Evolutionary conservation across 2,113 vertebrate species (phyloP).

Genomic region (Urocitellus parryii): DNA sequence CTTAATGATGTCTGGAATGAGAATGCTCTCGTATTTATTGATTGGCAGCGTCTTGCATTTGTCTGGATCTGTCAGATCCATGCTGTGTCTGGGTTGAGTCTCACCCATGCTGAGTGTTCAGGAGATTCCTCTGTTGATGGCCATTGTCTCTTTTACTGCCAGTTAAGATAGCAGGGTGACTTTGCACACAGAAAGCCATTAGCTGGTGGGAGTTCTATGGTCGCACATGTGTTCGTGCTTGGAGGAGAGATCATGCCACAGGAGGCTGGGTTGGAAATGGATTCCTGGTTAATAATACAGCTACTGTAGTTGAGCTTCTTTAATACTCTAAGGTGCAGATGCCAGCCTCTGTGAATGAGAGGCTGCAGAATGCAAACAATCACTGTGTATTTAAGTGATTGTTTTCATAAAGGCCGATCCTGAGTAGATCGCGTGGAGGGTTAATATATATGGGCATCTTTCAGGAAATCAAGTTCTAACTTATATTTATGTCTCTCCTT

Average conservation of each 20-base stretch:
- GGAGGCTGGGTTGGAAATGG: neutral
- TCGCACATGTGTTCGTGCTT: neutral
- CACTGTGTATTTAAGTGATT: neutral
- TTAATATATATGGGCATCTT: neutral
- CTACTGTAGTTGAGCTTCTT: neutral
- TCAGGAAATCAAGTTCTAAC: neutral
- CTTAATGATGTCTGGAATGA: neutral
- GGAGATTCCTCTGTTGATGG: too few relatives aligned
- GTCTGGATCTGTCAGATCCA: accelerated
- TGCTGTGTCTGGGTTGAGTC: too few relatives aligned
- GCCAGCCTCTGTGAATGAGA: accelerated
- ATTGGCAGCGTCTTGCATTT: neutral
- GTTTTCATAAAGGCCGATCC: neutral
- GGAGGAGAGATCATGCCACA: accelerated
- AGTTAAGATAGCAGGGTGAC: neutral
- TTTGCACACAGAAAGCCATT: neutral
- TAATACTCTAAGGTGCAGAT: neutral
- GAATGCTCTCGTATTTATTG: constrained; percentile 17
- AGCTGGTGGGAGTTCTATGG: neutral
- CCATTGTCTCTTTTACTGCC: neutral
- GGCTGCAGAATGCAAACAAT: neutral
- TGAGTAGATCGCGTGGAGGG: accelerated
- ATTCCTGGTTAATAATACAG: neutral
- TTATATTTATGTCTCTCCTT: neutral
- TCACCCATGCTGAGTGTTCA: neutral